These are phyloP conservation scores for Ornithoptera priamus DNA, from an alignment of 2,888 invertebrate species.

Conservation along the genomic window DNA sequence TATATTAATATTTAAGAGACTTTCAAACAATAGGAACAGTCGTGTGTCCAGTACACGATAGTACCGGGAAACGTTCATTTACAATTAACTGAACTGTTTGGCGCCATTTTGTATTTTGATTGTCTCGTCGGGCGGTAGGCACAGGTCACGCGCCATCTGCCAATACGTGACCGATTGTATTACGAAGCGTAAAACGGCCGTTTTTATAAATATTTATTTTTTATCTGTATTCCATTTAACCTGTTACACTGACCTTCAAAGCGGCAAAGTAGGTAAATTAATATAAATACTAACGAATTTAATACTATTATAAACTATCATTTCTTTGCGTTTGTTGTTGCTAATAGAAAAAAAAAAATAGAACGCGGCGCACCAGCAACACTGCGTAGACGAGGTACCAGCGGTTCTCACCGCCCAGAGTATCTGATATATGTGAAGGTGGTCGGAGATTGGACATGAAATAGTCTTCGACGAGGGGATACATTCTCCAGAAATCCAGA, in stretches of 20 bases:
- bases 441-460: too few species aligned
- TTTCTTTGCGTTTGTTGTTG: too few species aligned
- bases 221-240: constrained; percentile 8
- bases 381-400: too few species aligned
- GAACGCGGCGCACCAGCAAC: too few species aligned
- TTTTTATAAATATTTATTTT: constrained; percentile 19
- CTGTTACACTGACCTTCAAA: constrained; percentile 2
- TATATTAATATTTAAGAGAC: constrained; percentile 42
- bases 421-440: too few species aligned
- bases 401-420: too few species aligned
- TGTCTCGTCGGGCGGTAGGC: constrained; percentile 46
- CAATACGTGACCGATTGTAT: constrained; percentile 45
- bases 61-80: constrained; percentile 50
- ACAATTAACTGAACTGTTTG: constrained; percentile 49
- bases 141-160: constrained; percentile 46
- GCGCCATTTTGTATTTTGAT: constrained; percentile 56
- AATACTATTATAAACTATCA: too few species aligned
- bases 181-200: constrained; percentile 25
- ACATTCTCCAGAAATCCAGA: too few species aligned
- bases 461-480: too few species aligned
- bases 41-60: constrained; percentile 52
- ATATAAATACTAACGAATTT: too few species aligned
- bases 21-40: constrained; percentile 34
- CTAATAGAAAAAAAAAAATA: too few species aligned
- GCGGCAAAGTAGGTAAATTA: neutral